Conservation (phyloP, 1,140 invertebrate species). For the Diachasma alloeum region DNA sequence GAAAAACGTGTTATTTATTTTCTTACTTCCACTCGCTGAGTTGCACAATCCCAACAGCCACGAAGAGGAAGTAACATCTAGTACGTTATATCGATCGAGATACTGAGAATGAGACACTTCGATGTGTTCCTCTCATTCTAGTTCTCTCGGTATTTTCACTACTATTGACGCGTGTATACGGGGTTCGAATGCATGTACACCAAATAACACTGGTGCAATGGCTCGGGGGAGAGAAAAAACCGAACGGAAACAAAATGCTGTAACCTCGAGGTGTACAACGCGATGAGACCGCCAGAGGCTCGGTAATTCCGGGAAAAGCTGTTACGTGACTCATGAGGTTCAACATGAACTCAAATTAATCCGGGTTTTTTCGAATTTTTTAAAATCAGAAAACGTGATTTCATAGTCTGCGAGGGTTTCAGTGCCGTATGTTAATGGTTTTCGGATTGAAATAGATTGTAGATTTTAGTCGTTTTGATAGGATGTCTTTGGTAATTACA, state of each 20-base stretch:
- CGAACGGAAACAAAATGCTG: neutral
- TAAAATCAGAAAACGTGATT: neutral
- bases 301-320: constrained; percentile 1
- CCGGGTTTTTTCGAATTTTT: neutral
- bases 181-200: neutral
- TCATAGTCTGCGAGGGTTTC: neutral
- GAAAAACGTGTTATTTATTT: constrained; percentile 6
- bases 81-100: neutral
- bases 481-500: too few relatives aligned
- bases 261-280: neutral
- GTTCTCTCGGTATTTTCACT: neutral
- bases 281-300: neutral
- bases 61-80: neutral
- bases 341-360: constrained; percentile 2
- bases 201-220: neutral
- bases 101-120: neutral
- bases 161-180: neutral
- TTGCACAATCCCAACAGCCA: neutral
- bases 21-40: neutral
- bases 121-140: neutral
- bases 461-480: neutral
- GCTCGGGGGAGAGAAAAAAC: neutral
- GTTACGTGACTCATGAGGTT: constrained; percentile 5
- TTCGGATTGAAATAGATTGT: neutral
- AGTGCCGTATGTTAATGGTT: neutral